phyloP scores from a whole-genome alignment of 1,140 invertebrate species.

The Orchestia grillus region DNA sequence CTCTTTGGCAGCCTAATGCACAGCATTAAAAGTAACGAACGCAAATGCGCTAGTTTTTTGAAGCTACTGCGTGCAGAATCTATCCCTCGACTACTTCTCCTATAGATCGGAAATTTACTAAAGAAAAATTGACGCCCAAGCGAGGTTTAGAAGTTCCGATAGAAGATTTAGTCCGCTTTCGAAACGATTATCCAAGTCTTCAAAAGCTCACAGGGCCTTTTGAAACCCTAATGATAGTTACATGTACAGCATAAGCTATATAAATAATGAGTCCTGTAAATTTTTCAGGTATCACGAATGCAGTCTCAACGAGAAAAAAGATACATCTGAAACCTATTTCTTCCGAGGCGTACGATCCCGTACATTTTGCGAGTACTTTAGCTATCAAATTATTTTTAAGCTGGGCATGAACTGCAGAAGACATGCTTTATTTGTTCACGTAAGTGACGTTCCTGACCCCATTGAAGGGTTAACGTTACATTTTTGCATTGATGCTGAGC shows the following conservation, averaged over 20 bases:
- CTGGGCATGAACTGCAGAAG: no score
- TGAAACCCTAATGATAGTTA: neutral
- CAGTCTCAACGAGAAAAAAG: no score
- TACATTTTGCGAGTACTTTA: no score
- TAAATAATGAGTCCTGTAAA: neutral
- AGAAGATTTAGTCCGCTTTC: neutral
- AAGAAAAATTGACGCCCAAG: neutral
- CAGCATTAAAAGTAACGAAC: neutral
- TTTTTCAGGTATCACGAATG: neutral
- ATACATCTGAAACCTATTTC: no score
- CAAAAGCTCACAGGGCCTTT: neutral
- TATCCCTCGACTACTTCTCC: neutral
- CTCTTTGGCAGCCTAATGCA: neutral
- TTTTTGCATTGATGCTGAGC: no score
- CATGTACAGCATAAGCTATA: neutral
- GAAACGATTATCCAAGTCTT: neutral
- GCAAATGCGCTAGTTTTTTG: neutral
- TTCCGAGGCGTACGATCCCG: no score
- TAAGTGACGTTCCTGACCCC: no score
- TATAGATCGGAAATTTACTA: neutral
- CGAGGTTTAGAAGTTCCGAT: neutral
- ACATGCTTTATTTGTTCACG: no score
- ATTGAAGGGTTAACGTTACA: no score
- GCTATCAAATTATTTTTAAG: no score
- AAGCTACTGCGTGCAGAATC: neutral